phyloP scores from a whole-genome alignment of 2,888 invertebrate species.

The Polymixis lichenea region DNA sequence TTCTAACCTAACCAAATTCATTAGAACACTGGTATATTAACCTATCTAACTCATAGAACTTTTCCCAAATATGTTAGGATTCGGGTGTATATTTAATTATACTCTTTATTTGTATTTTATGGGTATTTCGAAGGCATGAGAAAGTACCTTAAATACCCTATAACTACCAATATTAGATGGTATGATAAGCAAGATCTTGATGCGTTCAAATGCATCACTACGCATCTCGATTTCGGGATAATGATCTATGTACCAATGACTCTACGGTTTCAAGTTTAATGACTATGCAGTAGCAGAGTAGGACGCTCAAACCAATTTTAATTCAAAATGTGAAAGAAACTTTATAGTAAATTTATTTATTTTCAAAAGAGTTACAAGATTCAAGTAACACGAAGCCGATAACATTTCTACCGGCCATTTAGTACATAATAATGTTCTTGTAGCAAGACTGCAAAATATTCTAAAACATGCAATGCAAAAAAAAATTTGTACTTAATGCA shows the following conservation, averaged over 20 bases:
- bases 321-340: conserved; percentile 8
- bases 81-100: background rate
- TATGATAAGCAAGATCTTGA: conserved; percentile 16
- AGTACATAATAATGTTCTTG: background rate
- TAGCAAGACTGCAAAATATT: conserved; percentile 17
- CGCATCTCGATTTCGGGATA: conserved; percentile 70
- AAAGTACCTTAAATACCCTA: conserved; percentile 19
- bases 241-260: conserved; percentile 70
- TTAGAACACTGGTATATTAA: too few species aligned
- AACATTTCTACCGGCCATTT: background rate
- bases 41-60: background rate
- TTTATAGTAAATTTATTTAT: background rate
- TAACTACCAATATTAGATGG: conserved; percentile 30
- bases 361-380: background rate
- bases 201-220: conserved; percentile 12
- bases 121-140: background rate
- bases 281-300: conserved; percentile 48
- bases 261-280: conserved; percentile 58
- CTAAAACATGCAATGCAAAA: background rate
- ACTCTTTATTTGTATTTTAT: background rate
- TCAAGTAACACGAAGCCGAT: background rate
- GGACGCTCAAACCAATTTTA: background rate
- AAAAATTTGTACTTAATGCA: too few species aligned
- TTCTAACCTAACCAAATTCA: background rate
- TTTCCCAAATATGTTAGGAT: background rate